Conservation (phyloP, 2,888 invertebrate species). For the Timema cristinae region DNA sequence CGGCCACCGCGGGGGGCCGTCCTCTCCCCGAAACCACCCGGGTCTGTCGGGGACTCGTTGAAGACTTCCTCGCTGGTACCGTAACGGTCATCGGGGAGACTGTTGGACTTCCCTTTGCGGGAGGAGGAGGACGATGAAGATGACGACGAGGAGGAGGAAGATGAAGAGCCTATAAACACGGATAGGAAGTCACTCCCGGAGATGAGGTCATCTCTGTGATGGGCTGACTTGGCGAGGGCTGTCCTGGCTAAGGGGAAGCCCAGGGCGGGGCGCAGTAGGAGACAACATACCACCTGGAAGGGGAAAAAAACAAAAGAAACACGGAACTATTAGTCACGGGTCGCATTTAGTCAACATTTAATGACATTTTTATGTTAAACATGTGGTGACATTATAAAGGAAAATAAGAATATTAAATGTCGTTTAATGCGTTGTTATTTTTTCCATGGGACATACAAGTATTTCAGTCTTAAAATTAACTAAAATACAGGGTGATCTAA, state of each 20-base stretch:
- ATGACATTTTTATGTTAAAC: no score
- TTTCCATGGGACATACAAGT: no score
- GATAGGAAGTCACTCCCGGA: slow-evolving; percentile 49
- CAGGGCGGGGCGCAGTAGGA: slow-evolving; percentile 20
- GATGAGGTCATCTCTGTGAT: slow-evolving; percentile 45
- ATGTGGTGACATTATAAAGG: no score
- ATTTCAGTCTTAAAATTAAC: no score
- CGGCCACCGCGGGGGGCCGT: neutral
- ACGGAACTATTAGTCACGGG: no score
- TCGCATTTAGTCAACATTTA: no score
- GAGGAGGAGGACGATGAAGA: neutral
- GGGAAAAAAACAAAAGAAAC: neutral
- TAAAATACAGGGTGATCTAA: no score
- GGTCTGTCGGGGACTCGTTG: neutral
- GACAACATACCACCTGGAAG: slow-evolving; percentile 24
- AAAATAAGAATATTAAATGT: no score
- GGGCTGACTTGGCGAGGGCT: slow-evolving; percentile 36
- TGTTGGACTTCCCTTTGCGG: neutral
- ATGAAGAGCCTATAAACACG: slow-evolving; percentile 40
- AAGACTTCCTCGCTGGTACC: neutral
- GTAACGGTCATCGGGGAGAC: neutral
- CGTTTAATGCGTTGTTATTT: no score
- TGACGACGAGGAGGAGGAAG: neutral
- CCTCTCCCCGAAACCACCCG: slow-evolving; percentile 9
- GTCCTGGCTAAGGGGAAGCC: slow-evolving; percentile 24